These are phyloP conservation scores for Montipora cactus DNA, from an alignment of 64 coral and sea anemone species.

Conservation along the genomic window DNA sequence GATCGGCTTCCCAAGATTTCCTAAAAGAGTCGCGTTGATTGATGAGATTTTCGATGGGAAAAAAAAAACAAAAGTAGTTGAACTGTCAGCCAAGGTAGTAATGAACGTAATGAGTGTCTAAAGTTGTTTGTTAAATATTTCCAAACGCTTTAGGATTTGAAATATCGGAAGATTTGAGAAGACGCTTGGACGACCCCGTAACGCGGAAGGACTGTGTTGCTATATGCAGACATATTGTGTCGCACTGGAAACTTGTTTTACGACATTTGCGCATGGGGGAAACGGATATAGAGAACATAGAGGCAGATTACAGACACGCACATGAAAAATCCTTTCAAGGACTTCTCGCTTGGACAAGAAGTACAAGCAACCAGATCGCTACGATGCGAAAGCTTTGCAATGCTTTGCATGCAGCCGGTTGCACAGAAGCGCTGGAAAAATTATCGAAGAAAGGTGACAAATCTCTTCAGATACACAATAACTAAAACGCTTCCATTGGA, in stretches of 20 bases:
- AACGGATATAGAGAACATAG: not conserved
- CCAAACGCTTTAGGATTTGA: not conserved
- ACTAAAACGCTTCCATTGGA: no score
- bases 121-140: not conserved
- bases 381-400: not conserved
- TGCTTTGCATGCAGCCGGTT: no score
- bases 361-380: not conserved
- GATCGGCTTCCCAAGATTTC: no score
- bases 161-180: not conserved
- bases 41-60: no score
- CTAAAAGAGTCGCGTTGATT: no score
- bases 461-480: no score
- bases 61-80: no score
- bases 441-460: not conserved
- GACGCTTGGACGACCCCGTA: not conserved
- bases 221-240: not conserved
- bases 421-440: no score
- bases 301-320: not conserved
- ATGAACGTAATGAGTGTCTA: no score
- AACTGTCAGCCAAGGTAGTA: no score
- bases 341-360: not conserved
- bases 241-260: not conserved
- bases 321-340: slow-evolving; percentile 27
- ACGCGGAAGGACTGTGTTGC: not conserved
- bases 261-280: not conserved